Percentiles rank a stretch among this genome's conserved stretches.
Evolutionary conservation across 92 coral and sea anemone species (phyloP).

Genomic region (Anthopleura xanthogrammica): DNA sequence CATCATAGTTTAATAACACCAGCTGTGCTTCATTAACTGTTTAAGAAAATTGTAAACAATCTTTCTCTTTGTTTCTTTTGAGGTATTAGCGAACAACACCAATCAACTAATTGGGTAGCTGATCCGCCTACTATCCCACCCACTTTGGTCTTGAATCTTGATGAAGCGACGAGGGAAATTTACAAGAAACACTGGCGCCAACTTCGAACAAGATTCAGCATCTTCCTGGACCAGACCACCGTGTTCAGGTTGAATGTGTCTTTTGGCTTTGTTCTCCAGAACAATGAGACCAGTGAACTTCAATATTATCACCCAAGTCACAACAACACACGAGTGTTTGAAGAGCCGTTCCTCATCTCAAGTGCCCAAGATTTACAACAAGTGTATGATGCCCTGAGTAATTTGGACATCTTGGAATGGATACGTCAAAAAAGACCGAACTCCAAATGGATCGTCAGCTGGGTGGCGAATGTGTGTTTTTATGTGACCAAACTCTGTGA

Average conservation of each 20-base stretch:
- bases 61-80: neutral
- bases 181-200: neutral
- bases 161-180: neutral
- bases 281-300: slow-evolving; percentile 43
- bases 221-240: neutral
- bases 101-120: neutral
- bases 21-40: neutral
- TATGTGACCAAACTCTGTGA: neutral
- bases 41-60: neutral
- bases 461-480: neutral
- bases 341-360: neutral
- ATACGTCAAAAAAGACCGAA: neutral
- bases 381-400: neutral
- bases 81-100: neutral
- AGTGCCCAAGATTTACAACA: neutral
- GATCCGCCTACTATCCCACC: neutral
- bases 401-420: slow-evolving; percentile 9
- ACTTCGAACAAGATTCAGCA: too few relatives aligned
- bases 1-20: neutral
- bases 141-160: neutral
- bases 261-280: slow-evolving; percentile 35
- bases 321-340: slow-evolving; percentile 1
- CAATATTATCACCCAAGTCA: slow-evolving; percentile 34
- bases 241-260: slow-evolving; percentile 18
- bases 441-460: slow-evolving; percentile 1